phyloP scores from a whole-genome alignment of 2,797 vertebrate genomes.

The Triplophysa bombifrons region DNA sequence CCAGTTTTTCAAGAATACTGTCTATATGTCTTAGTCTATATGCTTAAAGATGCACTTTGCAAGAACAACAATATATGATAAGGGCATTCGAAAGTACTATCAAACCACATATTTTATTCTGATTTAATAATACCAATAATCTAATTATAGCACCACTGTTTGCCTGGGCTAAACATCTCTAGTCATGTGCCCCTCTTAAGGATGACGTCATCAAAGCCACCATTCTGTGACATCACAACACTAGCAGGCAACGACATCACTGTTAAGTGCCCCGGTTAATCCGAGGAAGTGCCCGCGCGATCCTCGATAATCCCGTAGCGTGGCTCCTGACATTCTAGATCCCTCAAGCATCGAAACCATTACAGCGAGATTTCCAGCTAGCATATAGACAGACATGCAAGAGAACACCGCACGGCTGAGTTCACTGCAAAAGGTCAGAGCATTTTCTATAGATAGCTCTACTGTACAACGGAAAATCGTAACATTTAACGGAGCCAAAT shows the following conservation, averaged over 20 bases:
- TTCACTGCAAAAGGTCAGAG: neutral
- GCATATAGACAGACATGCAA: neutral
- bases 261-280: slow-evolving; percentile 49
- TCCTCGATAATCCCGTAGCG: slow-evolving; percentile 59
- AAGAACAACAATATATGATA: too few relatives aligned
- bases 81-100: too few relatives aligned
- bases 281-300: slow-evolving; percentile 50
- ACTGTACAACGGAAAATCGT: neutral
- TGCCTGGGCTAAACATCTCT: neutral
- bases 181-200: neutral
- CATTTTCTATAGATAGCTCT: slow-evolving; percentile 36
- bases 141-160: too few relatives aligned
- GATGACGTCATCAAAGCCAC: neutral
- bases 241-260: slow-evolving; percentile 20
- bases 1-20: too few relatives aligned
- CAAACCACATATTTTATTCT: too few relatives aligned
- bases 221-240: slow-evolving; percentile 14
- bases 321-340: slow-evolving; percentile 38
- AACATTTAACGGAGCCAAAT: neutral
- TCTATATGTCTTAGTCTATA: too few relatives aligned
- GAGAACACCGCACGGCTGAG: slow-evolving; percentile 9
- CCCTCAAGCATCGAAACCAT: neutral
- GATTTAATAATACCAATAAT: too few relatives aligned
- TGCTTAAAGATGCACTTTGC: too few relatives aligned
- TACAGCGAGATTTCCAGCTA: slow-evolving; percentile 17